phyloP scores from a whole-genome alignment of 2,888 invertebrate genomes.

The Platycnemis pennipes region DNA sequence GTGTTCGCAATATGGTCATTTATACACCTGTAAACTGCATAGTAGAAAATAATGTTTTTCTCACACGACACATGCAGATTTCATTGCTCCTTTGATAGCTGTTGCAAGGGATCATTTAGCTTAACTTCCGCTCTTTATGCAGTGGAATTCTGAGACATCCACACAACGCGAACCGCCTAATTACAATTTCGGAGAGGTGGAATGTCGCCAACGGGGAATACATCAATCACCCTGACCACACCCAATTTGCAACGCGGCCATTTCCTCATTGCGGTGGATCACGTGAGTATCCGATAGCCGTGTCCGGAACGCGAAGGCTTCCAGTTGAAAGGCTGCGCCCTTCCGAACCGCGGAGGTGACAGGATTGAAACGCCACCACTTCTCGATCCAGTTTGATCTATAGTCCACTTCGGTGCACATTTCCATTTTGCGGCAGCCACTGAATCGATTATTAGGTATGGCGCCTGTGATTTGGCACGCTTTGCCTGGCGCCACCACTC shows the following conservation, averaged over 20 bases:
- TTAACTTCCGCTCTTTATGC: not conserved
- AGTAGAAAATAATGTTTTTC: no score
- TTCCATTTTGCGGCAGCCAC: not conserved
- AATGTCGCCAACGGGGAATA: not conserved
- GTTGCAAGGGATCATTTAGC: not conserved
- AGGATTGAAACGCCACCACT: not conserved
- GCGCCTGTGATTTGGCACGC: conserved; percentile 1
- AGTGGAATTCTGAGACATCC: not conserved
- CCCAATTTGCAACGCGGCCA: not conserved
- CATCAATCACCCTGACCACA: not conserved
- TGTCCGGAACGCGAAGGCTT: not conserved
- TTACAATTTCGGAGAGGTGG: not conserved
- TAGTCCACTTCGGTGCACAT: not conserved
- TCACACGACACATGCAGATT: no score
- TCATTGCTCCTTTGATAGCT: no score
- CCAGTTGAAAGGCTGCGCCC: not conserved
- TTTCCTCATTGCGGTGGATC: not conserved
- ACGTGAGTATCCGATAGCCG: not conserved
- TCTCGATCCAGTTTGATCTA: not conserved
- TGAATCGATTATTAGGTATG: not conserved
- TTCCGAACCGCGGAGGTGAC: not conserved
- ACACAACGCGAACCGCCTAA: not conserved
- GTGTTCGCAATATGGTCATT: no score
- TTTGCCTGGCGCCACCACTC: conserved; percentile 21
- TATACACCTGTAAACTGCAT: no score